These are phyloP conservation scores for Triops cancriformis DNA, from an alignment of 1,140 invertebrate genomes.

Conservation along the genomic window DNA sequence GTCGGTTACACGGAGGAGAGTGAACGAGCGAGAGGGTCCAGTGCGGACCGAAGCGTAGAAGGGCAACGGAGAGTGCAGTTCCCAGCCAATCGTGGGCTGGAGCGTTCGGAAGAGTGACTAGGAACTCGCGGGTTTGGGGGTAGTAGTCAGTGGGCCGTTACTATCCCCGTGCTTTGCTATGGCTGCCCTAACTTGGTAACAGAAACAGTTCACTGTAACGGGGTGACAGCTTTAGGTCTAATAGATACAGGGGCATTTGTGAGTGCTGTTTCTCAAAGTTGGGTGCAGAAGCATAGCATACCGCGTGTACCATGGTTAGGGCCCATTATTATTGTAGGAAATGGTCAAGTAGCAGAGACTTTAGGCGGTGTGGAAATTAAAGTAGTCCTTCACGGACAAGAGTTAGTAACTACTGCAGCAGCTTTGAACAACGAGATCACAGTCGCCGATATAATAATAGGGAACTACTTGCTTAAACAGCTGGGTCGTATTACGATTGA, in stretches of 20 bases:
- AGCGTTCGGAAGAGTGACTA: neutral
- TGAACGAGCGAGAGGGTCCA: neutral
- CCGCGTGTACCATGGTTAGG: no score
- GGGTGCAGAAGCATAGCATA: no score
- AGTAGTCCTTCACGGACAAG: no score
- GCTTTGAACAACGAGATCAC: no score
- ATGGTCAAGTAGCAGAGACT: neutral
- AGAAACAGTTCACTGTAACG: neutral
- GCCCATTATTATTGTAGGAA: neutral
- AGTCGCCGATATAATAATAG: neutral
- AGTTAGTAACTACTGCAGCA: no score
- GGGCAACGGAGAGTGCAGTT: neutral
- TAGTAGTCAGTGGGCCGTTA: neutral
- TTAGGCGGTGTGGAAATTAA: no score
- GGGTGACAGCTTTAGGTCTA: neutral
- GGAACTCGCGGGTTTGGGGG: neutral
- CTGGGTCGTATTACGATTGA: no score
- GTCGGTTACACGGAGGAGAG: neutral
- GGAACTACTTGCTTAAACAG: neutral
- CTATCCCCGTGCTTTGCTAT: neutral
- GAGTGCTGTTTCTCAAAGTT: no score
- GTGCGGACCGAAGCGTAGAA: neutral
- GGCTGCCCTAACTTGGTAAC: neutral
- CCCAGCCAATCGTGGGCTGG: neutral
- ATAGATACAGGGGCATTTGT: neutral